Conservation (phyloP, 1,140 invertebrate species). For the Hydropsyche tenuis region DNA sequence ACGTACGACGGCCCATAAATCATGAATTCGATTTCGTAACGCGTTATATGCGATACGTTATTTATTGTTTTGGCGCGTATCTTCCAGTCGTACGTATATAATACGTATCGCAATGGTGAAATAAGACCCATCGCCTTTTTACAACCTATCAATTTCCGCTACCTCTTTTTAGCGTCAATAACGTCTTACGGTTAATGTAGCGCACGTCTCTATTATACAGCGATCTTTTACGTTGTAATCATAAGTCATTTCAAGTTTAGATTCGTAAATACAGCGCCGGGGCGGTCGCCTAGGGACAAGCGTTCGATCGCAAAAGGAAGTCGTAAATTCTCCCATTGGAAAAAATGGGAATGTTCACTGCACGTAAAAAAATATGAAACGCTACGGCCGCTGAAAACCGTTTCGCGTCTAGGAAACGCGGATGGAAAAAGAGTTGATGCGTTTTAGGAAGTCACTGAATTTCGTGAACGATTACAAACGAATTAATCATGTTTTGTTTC, state of each 20-base stretch:
- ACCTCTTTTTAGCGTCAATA: background rate
- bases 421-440: no score
- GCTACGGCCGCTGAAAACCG: no score
- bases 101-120: background rate
- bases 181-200: background rate
- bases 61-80: conserved; percentile 12
- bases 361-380: no score
- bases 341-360: no score
- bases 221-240: background rate
- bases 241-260: background rate
- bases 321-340: background rate
- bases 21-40: conserved; percentile 14
- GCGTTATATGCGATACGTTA: background rate
- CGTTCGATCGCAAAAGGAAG: background rate
- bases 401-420: no score
- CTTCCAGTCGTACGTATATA: no score
- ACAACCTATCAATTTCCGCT: conserved; percentile 21
- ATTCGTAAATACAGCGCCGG: background rate
- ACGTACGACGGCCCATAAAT: background rate
- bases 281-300: background rate
- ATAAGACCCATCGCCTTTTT: background rate
- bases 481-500: no score
- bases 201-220: conserved; percentile 13
- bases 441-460: no score
- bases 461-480: no score